Percentiles rank a stretch among this genome's conserved stretches.
phyloP scores from a whole-genome alignment of 2,113 vertebrate species.

The Galbula dea region DNA sequence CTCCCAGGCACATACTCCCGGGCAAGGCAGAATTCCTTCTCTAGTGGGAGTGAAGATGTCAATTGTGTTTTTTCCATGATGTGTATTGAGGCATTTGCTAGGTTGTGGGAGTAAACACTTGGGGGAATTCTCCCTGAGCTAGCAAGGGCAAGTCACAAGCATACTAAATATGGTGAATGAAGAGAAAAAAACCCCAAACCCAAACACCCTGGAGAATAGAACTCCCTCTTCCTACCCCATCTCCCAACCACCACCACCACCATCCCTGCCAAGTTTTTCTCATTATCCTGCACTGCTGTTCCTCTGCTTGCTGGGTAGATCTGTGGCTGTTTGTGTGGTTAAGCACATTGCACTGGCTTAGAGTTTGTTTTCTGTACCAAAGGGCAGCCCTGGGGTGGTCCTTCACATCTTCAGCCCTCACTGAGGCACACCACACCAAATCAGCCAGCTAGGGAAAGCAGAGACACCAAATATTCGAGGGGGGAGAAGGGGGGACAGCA shows the following conservation, averaged over 20 bases:
- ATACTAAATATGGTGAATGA: constrained; percentile 58
- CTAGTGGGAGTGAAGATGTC: constrained; percentile 75
- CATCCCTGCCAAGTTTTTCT: not conserved
- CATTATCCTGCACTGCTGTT: not conserved
- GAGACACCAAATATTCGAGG: not conserved
- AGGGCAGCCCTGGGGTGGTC: not conserved
- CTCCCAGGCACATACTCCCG: constrained; percentile 45
- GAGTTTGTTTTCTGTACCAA: not conserved
- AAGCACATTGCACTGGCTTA: not conserved
- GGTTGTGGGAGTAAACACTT: constrained; percentile 68
- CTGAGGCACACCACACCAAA: not conserved
- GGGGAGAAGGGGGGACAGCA: not conserved
- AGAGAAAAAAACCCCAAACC: not conserved
- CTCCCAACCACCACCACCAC: not conserved
- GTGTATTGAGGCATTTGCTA: constrained; percentile 74
- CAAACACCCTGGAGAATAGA: constrained; percentile 23
- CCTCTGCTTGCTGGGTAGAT: not conserved
- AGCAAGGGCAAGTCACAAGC: constrained; percentile 63
- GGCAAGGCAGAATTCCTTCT: constrained; percentile 64
- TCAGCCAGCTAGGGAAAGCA: not conserved
- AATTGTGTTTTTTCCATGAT: constrained; percentile 71
- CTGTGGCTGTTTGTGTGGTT: not conserved
- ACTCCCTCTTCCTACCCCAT: constrained; percentile 28
- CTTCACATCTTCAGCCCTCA: not conserved
- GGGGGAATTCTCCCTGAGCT: constrained; percentile 69